These are phyloP conservation scores for Anoplophora glabripennis DNA, from an alignment of 1,140 invertebrate species.

Conservation along the genomic window DNA sequence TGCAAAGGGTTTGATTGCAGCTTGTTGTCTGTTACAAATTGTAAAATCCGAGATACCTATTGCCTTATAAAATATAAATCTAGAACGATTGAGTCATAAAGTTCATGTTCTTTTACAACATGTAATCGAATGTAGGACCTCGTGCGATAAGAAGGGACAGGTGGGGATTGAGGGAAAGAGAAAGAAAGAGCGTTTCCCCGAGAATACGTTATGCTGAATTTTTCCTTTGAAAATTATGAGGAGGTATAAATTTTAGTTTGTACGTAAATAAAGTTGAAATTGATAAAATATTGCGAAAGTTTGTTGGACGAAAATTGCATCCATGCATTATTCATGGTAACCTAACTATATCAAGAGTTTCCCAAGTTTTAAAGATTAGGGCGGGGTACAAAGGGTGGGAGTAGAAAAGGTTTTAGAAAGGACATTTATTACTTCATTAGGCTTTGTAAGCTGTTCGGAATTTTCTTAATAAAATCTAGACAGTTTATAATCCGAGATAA, in stretches of 20 bases:
- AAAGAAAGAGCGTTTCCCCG: neutral
- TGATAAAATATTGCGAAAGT: slow-evolving; percentile 53
- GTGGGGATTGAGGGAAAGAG: too few relatives aligned
- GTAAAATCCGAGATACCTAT: too few relatives aligned
- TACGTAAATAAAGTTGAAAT: slow-evolving; percentile 53
- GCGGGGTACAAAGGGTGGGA: slow-evolving; percentile 8
- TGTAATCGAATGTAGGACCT: too few relatives aligned
- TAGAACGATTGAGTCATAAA: too few relatives aligned
- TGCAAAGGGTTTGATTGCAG: too few relatives aligned
- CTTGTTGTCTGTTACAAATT: too few relatives aligned
- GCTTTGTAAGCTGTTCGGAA: slow-evolving; percentile 15
- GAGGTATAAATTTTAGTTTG: slow-evolving; percentile 52
- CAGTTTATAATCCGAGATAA: slow-evolving; percentile 23
- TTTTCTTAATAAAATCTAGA: slow-evolving; percentile 25
- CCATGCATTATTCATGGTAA: slow-evolving; percentile 51
- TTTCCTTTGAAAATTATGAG: slow-evolving; percentile 41
- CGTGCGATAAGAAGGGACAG: too few relatives aligned
- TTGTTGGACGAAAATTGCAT: slow-evolving; percentile 52
- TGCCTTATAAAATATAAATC: too few relatives aligned
- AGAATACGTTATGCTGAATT: slow-evolving; percentile 13
- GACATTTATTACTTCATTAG: slow-evolving; percentile 39
- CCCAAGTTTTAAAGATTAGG: slow-evolving; percentile 40
- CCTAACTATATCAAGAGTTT: slow-evolving; percentile 51
- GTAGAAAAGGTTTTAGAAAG: slow-evolving; percentile 20
- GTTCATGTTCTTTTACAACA: too few relatives aligned